These are phyloP conservation scores for Conus canariensis DNA, from an alignment of 2,888 invertebrate genomes.

Conservation along the genomic window DNA sequence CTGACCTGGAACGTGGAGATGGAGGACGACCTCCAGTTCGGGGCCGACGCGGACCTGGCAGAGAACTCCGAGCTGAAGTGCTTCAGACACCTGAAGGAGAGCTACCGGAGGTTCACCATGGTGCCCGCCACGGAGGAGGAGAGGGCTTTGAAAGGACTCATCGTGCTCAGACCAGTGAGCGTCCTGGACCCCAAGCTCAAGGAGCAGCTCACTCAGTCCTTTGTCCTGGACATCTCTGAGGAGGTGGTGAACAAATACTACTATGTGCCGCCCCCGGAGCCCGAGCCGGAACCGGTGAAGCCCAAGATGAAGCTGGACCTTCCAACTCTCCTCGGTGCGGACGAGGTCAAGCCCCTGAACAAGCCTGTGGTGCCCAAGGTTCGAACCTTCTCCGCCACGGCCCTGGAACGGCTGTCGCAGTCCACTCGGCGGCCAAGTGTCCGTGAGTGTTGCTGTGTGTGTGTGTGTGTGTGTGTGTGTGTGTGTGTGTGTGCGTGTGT, in stretches of 20 bases:
- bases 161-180: constrained; percentile 61
- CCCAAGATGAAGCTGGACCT: constrained; percentile 4
- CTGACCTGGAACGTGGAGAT: constrained; percentile 67
- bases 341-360: neutral
- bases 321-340: neutral
- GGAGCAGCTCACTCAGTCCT: constrained; percentile 56
- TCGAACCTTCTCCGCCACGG: neutral
- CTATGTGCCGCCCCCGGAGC: constrained; percentile 20
- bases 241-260: constrained; percentile 51
- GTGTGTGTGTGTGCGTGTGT: neutral
- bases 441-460: neutral
- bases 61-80: constrained; percentile 66
- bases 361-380: neutral
- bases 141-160: constrained; percentile 59
- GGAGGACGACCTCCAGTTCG: constrained; percentile 60
- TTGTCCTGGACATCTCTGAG: constrained; percentile 66
- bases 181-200: constrained; percentile 54
- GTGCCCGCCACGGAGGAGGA: constrained; percentile 69
- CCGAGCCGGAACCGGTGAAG: constrained; percentile 24
- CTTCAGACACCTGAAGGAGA: constrained; percentile 67
- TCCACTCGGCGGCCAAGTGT: neutral
- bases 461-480: neutral
- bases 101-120: constrained; percentile 69
- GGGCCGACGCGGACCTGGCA: constrained; percentile 60
- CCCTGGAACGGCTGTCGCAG: constrained; percentile 16